Percentiles rank a stretch among this genome's conserved stretches.
phyloP scores from a whole-genome alignment of 2,797 vertebrate species.

The Phataginus tetradactyla region DNA sequence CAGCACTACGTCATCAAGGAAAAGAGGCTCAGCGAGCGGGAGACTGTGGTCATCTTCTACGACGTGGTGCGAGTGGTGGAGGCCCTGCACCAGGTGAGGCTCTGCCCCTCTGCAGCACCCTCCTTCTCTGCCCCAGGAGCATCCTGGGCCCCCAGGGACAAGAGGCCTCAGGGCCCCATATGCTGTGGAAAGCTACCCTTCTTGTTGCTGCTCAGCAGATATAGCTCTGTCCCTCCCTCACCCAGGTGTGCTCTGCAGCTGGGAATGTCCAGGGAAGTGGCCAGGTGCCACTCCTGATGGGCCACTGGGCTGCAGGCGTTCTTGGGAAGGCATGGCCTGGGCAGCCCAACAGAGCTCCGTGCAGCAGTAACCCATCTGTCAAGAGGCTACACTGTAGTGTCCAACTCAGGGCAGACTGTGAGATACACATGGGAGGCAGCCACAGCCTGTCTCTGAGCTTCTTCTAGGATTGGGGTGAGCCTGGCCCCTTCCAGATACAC shows the following conservation, averaged over 20 bases:
- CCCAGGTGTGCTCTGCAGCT: neutral
- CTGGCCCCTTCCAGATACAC: neutral
- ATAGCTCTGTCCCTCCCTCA: neutral
- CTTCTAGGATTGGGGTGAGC: neutral
- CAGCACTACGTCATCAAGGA: conserved; percentile 99
- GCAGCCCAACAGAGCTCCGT: neutral
- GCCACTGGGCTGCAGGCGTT: neutral
- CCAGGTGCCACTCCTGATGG: neutral
- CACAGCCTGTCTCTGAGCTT: neutral
- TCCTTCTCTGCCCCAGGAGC: too few relatives aligned
- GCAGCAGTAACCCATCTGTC: rapidly evolving
- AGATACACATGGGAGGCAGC: neutral
- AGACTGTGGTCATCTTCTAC: conserved; percentile 98
- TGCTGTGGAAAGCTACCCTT: neutral
- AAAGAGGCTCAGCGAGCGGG: conserved; percentile 96
- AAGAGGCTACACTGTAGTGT: neutral
- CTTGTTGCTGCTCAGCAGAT: neutral
- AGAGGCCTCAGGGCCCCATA: neutral
- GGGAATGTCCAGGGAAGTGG: conserved; percentile 19
- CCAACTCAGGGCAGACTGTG: neutral
- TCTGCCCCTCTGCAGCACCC: rapidly evolving
- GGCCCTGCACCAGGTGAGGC: conserved; percentile 96
- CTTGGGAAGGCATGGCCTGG: neutral
- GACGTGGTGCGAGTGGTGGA: conserved; percentile 99
- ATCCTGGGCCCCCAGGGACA: neutral